Conservation (phyloP, 2,113 vertebrate genomes). For the Helogale parvula region DNA sequence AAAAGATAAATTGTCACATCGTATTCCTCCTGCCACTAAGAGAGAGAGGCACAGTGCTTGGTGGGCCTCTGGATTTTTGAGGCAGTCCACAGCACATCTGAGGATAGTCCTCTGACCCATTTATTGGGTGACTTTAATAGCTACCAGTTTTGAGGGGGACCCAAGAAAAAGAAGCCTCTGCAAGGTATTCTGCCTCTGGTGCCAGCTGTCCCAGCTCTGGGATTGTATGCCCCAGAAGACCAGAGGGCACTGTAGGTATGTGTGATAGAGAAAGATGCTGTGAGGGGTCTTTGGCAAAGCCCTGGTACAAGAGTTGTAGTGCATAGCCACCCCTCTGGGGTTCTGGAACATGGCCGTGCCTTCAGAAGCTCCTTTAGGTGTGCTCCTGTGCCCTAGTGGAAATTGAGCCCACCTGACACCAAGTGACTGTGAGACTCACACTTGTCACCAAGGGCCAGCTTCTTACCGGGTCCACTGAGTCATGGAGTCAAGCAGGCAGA, state of each 20-base stretch:
- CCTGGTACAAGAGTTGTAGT: neutral
- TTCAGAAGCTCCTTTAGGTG: neutral
- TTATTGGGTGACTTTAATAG: neutral
- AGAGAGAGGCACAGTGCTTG: no score
- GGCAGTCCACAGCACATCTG: neutral
- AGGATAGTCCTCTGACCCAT: neutral
- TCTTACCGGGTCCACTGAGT: neutral
- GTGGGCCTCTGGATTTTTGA: neutral
- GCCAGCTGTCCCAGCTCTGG: neutral
- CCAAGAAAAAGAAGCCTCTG: neutral
- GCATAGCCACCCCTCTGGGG: rapidly evolving
- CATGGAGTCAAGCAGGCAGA: neutral
- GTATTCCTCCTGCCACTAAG: neutral
- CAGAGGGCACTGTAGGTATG: rapidly evolving
- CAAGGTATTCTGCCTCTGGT: neutral
- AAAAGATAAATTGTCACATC: neutral
- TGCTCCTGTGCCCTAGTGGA: neutral
- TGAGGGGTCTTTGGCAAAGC: neutral
- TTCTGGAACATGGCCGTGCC: neutral
- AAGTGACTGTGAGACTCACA: neutral
- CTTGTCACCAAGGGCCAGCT: neutral
- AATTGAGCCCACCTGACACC: neutral
- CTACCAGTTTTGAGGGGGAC: neutral
- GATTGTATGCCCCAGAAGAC: neutral
- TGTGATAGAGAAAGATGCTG: neutral